Base-by-base conservation (phyloP, 2,888 invertebrate species). In the Dasypolia templi region DNA sequence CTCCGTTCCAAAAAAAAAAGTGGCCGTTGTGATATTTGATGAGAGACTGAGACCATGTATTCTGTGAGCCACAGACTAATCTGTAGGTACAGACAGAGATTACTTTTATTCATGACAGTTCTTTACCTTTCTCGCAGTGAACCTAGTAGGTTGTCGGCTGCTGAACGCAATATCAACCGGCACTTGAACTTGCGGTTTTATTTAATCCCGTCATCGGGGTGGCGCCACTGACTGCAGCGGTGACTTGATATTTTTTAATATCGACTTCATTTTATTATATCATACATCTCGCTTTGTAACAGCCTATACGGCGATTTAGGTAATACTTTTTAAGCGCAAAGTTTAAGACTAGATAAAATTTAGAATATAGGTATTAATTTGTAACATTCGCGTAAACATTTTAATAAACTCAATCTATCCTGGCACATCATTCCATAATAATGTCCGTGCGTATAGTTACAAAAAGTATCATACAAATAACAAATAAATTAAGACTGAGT, bases 381-480 rank as follows among this genome's bases (percentile, higher is more conserved):
- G 32, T 83, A 80, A 81, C 67, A 84, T 56, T 84, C 19, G 35
- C 75, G n/a, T 76, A 75, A 85, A 76, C 26, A 68, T 75, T 69
- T 82, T 26, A 70, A 70, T 63, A 84, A 74, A 35, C 22, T 59
- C 29, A 64, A 61, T 44, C 29, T 55, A 44, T 68, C 46, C 64
- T 71, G 67, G 70, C 85, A 68, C 65, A 51, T 53, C 26, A 44
- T 35, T 46, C 32, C 35, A 44, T 68, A 17, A 19, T 17, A 51
- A 61, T 56, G 42, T 26, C 59, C 65, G 61, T 74, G 26, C 58
- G 42, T 77, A 72, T 55, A 66, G 61, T 77, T 77, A 85, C 65
- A 85, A 77, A 85, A 39, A 72, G 65, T 72, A 73, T 78, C 71
- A 74, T 76, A 77, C 56, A 77, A 76, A 29, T 80, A 66, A 85